These are phyloP conservation scores for Aspidiotus destructor DNA, from an alignment of 2,888 invertebrate genomes.

Conservation along the genomic window DNA sequence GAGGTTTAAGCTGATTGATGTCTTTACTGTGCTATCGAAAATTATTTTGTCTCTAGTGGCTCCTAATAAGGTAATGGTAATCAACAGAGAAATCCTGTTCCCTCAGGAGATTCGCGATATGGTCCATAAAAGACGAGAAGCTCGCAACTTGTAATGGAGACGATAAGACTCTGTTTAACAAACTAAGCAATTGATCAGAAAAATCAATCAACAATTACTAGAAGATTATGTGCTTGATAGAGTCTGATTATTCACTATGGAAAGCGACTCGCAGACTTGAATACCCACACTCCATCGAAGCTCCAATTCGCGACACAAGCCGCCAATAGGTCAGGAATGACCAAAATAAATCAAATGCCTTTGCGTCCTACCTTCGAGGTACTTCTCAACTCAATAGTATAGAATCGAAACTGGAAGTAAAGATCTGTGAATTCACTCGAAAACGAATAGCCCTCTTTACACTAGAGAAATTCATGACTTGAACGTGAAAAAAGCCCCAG, in stretches of 20 bases:
- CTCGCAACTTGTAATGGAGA: not conserved
- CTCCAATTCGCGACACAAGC: not conserved
- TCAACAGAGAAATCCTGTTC: not conserved
- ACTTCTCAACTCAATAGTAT: not conserved
- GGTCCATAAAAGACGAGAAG: not conserved
- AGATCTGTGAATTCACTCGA: not conserved
- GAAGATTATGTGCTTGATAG: not conserved
- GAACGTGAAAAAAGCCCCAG: not conserved
- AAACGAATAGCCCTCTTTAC: not conserved
- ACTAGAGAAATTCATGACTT: not conserved
- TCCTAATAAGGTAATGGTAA: not conserved
- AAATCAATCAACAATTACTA: not conserved
- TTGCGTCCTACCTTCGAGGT: not conserved
- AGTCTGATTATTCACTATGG: not conserved
- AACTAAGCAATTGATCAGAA: not conserved
- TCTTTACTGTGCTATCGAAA: too few species aligned
- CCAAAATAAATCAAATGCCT: not conserved
- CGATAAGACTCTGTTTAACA: not conserved
- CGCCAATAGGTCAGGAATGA: not conserved
- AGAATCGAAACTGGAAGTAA: not conserved
- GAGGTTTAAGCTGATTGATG: too few species aligned
- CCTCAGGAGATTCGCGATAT: not conserved
- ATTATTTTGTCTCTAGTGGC: too few species aligned
- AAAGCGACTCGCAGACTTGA: not conserved
- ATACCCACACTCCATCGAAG: not conserved